Percentiles rank a stretch among this genome's conserved stretches.
Evolutionary conservation across 2,113 vertebrate species (phyloP).

Genomic region (Corythornis madagascariensis): DNA sequence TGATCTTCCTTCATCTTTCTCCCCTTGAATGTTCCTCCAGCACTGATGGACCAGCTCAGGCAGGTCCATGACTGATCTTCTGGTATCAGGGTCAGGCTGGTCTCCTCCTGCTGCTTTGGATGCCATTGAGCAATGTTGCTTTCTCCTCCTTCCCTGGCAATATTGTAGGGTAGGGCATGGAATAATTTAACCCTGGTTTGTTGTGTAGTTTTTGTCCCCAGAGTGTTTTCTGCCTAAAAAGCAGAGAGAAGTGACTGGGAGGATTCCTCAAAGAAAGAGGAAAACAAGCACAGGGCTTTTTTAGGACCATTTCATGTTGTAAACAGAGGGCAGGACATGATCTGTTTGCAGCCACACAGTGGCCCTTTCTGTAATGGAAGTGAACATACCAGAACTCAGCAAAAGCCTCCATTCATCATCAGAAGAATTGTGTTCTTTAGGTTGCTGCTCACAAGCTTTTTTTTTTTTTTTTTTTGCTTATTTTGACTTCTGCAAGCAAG

Average conservation of each 20-base stretch:
- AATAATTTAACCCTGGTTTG: neutral
- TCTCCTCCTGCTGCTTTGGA: neutral
- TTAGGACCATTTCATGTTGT: neutral
- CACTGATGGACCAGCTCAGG: neutral
- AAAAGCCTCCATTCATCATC: neutral
- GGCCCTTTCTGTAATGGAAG: neutral
- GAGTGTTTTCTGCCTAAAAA: neutral
- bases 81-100: neutral
- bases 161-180: neutral
- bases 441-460: neutral
- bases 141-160: neutral
- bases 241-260: neutral
- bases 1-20: neutral
- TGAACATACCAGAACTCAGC: neutral
- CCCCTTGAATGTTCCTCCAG: neutral
- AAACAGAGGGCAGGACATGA: neutral
- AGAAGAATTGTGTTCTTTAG: neutral
- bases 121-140: rapidly evolving
- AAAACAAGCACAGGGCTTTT: neutral
- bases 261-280: neutral
- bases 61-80: neutral
- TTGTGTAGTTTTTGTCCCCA: no score
- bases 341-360: neutral
- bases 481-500: neutral
- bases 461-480: neutral